Evolutionary conservation across 2,888 invertebrate genomes (phyloP).

Genomic region (Hofmannophila pseudospretella): DNA sequence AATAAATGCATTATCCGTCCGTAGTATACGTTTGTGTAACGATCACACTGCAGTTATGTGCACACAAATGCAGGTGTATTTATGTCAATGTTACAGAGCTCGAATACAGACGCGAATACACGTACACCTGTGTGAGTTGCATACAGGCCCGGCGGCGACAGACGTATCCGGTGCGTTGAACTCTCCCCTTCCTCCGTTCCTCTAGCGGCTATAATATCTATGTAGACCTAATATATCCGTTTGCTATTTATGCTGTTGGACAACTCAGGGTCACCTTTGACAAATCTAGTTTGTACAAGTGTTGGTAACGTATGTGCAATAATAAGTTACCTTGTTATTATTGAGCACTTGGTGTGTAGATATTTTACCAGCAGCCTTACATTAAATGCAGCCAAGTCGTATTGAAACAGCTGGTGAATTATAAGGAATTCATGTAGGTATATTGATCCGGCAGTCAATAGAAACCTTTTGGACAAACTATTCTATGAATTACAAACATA

Average conservation of each 20-base stretch:
- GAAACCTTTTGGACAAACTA: too few relatives aligned
- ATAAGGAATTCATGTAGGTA: too few relatives aligned
- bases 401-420: too few relatives aligned
- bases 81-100: constrained; percentile 70
- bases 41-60: constrained; percentile 17
- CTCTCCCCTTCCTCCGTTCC: constrained; percentile 39
- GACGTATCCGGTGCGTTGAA: constrained; percentile 75
- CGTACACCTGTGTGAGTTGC: constrained; percentile 56
- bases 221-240: constrained; percentile 36
- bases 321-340: too few relatives aligned
- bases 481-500: too few relatives aligned
- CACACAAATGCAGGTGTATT: constrained; percentile 53
- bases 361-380: too few relatives aligned
- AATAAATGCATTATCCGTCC: too few relatives aligned
- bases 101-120: constrained; percentile 33
- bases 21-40: too few relatives aligned
- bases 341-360: too few relatives aligned
- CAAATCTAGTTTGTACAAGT: constrained; percentile 23
- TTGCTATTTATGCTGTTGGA: constrained; percentile 18
- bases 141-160: constrained; percentile 54
- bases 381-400: too few relatives aligned
- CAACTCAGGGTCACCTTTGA: constrained; percentile 44
- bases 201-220: constrained; percentile 33
- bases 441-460: too few relatives aligned
- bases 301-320: too few relatives aligned